Base-by-base conservation (phyloP, 2,113 vertebrate genomes). In the Excalfactoria chinensis region DNA sequence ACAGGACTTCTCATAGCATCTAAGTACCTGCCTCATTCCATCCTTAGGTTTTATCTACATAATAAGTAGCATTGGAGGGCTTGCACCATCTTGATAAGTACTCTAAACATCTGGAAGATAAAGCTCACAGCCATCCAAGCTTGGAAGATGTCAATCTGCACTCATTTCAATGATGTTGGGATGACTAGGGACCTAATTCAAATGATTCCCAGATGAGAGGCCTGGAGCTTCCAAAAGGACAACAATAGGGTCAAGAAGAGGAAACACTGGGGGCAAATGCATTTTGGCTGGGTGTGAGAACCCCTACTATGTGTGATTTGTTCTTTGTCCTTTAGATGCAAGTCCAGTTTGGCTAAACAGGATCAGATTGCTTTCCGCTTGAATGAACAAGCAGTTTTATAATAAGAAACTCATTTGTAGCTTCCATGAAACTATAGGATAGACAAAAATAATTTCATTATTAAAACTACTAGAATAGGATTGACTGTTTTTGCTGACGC, bases 321-420 rank as follows among this genome's bases (percentile, higher is more conserved):
- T 70, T 84, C 19, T 70, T 78, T 75, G 37, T n/a, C 30, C 22
- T 70, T 93, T 77, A 90, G 22, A 82, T 84, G 49, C n/a, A 53
- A 92, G 76, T 86, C 75, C 88, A 79, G 51, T 34, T 95, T 93
- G 87, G 80, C 90, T 90, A 84, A 86, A 76, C 35, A 78, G 75
- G 75, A 88, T 88, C 89, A 93, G 90, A 77, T 72, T 25, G 40
- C 85, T 85, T 92, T 88, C 71, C 59, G 67, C 86, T 95, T 55
- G 26, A 89, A 89, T 60, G 62, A 83, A 87, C n/a, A 14, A 34
- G 21, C 22, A 85, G 55, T 87, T 92, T 63, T 79, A 49, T 53
- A 86, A 72, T 58, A 78, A 82, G 44, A 84, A 93, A 58, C 44
- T 55, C 48, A 34, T 46, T 43, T 66, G 34, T 49, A 72, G 35